phyloP scores from a whole-genome alignment of 2,113 vertebrate species.

The Corvus cornix region DNA sequence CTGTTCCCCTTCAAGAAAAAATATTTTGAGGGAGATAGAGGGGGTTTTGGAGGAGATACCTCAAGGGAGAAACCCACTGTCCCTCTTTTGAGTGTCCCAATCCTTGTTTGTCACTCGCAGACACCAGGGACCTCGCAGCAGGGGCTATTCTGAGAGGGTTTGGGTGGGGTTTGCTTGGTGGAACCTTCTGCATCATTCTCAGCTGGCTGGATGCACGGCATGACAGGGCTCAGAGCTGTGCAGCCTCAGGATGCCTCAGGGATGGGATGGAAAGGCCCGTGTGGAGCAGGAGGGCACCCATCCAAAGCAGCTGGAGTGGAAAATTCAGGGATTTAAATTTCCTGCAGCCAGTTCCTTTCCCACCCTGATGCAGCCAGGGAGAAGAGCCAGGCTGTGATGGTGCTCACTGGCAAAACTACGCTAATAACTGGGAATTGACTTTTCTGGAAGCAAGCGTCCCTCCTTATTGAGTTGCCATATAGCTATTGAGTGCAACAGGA shows the following conservation, averaged over 20 bases:
- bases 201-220: background rate
- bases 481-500: background rate
- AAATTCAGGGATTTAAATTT: constrained; percentile 52
- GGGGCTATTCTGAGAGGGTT: background rate
- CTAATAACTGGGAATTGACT: constrained; percentile 50
- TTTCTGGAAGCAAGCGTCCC: constrained; percentile 38
- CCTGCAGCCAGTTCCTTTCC: background rate
- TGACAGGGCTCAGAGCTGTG: background rate
- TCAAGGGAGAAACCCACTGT: background rate
- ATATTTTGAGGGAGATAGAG: background rate
- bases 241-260: background rate
- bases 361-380: background rate
- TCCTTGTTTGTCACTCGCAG: background rate
- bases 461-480: background rate
- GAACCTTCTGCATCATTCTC: background rate
- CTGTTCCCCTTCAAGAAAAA: background rate
- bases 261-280: rapidly evolving
- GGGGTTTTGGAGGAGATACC: background rate
- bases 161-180: background rate
- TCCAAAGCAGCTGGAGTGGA: background rate
- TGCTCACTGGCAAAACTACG: background rate
- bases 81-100: rapidly evolving
- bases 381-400: background rate
- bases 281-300: background rate
- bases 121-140: background rate